These are phyloP conservation scores for Arenaria interpres DNA, from an alignment of 2,113 vertebrate genomes.

Conservation along the genomic window DNA sequence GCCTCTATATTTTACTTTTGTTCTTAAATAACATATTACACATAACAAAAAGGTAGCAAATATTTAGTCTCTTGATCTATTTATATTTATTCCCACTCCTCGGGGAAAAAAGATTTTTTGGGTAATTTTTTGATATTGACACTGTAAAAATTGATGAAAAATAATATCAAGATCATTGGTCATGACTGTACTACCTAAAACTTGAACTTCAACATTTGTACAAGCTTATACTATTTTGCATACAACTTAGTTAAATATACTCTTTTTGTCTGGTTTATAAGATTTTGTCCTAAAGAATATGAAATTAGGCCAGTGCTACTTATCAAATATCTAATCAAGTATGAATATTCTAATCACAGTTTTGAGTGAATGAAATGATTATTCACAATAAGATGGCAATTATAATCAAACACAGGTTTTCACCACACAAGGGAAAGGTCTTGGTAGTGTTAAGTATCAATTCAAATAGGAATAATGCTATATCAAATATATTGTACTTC, in stretches of 20 bases:
- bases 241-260: neutral
- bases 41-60: neutral
- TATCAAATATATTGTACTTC: neutral
- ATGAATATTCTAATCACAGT: constrained; percentile 3
- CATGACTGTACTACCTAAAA: neutral
- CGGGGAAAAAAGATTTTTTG: neutral
- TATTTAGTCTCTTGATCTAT: neutral
- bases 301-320: neutral
- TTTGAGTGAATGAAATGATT: constrained; percentile 16
- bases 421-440: neutral
- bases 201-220: neutral
- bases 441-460: neutral
- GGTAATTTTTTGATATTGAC: accelerated
- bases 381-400: constrained; percentile 7
- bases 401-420: constrained; percentile 16
- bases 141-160: neutral
- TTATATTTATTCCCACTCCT: neutral
- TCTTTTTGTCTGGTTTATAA: neutral
- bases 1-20: neutral
- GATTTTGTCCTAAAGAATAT: neutral
- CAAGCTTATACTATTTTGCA: neutral
- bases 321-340: constrained; percentile 19
- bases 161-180: neutral
- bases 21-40: neutral
- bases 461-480: constrained; percentile 14